Percentiles rank a stretch among this genome's conserved stretches.
phyloP scores from a whole-genome alignment of 2,113 vertebrate genomes.

The Pseudonaja textilis region DNA sequence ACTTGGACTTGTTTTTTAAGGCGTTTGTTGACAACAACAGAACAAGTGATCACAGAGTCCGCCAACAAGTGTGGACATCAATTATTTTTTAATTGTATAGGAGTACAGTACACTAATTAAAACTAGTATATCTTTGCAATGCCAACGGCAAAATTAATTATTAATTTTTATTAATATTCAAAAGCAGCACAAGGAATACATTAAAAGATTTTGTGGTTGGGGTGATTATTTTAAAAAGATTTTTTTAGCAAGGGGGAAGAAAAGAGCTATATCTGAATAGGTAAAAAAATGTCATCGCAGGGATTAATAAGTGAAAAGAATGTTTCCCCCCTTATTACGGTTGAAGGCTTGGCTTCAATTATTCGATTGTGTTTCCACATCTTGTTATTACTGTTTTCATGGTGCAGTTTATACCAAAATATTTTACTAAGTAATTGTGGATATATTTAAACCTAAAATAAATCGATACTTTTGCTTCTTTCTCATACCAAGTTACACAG shows the following conservation, averaged over 20 bases:
- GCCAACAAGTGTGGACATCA: slow-evolving; percentile 95
- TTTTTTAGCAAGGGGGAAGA: slow-evolving; percentile 68
- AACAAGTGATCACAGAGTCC: slow-evolving; percentile 88
- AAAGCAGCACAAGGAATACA: slow-evolving; percentile 99
- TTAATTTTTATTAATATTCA: slow-evolving; percentile 99
- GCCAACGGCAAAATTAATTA: slow-evolving; percentile 99
- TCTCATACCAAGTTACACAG: not conserved
- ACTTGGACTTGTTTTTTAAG: slow-evolving; percentile 80
- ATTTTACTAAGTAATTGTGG: not conserved
- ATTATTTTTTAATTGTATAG: slow-evolving; percentile 99
- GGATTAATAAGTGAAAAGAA: slow-evolving; percentile 49
- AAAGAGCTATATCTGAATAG: slow-evolving; percentile 67
- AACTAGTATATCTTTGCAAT: slow-evolving; percentile 99
- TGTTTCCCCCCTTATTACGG: slow-evolving; percentile 40
- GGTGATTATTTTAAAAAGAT: slow-evolving; percentile 80
- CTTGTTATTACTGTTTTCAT: slow-evolving; percentile 42
- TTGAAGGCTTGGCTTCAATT: slow-evolving; percentile 44
- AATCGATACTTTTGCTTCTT: not conserved
- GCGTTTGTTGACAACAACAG: slow-evolving; percentile 92
- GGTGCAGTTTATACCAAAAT: not conserved
- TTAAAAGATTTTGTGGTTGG: slow-evolving; percentile 95
- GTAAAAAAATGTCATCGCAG: slow-evolving; percentile 48
- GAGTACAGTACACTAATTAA: slow-evolving; percentile 99
- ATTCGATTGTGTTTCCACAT: slow-evolving; percentile 46
- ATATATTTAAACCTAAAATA: slow-evolving; percentile 29